Evolutionary conservation across 30 jellyfish, hydroid and myxozoan species (phyloP), one percentile per base, ranked within the genome.

Genomic region (Clytia hemisphaerica): DNA sequence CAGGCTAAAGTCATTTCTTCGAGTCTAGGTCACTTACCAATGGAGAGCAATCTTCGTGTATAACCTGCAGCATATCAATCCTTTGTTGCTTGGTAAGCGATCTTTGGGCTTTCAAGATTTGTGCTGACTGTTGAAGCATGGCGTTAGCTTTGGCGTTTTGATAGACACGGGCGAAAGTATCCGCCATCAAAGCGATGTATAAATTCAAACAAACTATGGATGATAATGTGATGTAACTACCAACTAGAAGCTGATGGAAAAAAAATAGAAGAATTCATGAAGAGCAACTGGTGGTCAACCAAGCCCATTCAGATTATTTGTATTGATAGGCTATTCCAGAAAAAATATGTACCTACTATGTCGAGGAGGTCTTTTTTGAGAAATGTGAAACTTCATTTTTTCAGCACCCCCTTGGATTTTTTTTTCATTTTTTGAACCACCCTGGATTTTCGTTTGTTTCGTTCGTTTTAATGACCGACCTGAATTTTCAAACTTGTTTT

Each of bases 91-190:
- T 78, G 58, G 94, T 87, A 15, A 91, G 80, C 2, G 92, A 72
- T 60, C 95, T 58, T 55, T 91, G 95, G 30, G 77, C 75, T 59
- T 91, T 83, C 32, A 91, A 50, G 18, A 91, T 62, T 42, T 83
- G 95, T 83, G 68, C 83, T 30, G 99, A 95, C 55, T 91, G 99
- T 46, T 79, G 99, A 95, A 91, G 82, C 10, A 79, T 58, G 21
- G 99, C 99, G 32, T 89, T 91, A 33, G 99, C 99, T 53, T 74
- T 91, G 26, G 99, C 99, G 59, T 91, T 83, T 47, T 83, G 93
- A 73, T 91, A 91, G 61, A 91, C 94, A 21, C 99, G 61, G 22
- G 95, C 88, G 58, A 88, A 88, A 14, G 97, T 88, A 40, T 88
- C 94, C 15, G 94, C 70, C 97, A 87, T 87, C 79, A 87, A 49